A percentile compares a stretch with the other conserved stretches of the same genome.
phyloP scores from a whole-genome alignment of 2,797 vertebrate genomes.

The Tarsius wallacei region DNA sequence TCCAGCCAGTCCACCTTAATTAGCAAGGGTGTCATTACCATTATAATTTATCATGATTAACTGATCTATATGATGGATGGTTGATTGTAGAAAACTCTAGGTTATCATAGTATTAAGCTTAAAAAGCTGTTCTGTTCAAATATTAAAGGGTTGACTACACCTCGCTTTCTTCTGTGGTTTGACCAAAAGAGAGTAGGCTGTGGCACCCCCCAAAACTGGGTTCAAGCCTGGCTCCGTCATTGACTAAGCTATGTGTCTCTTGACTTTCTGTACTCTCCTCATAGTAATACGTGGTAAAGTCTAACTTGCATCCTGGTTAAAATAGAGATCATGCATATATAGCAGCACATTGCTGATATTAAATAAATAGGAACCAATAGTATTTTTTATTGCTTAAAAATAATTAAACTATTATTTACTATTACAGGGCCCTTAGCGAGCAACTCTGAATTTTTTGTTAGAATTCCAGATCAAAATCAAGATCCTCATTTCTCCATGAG shows the following conservation, averaged over 20 bases:
- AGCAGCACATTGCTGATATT: background rate
- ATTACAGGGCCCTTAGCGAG: background rate
- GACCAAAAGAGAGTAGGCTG: background rate
- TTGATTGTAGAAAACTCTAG: conserved; percentile 19
- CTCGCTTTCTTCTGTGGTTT: background rate
- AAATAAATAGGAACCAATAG: background rate
- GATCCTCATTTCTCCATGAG: background rate
- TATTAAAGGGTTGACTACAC: background rate
- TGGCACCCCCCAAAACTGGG: background rate
- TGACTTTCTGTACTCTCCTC: background rate
- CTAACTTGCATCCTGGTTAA: background rate
- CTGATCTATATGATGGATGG: background rate
- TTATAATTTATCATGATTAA: conserved; percentile 1
- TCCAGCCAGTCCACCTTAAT: background rate
- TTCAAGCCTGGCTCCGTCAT: conserved; percentile 33
- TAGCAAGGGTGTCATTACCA: conserved; percentile 21
- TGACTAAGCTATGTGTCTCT: conserved; percentile 20
- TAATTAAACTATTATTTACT: conserved; percentile 20
- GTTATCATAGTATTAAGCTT: conserved; percentile 25
- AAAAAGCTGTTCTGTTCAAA: background rate
- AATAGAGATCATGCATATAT: background rate
- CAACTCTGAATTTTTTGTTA: background rate
- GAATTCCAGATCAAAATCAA: conserved; percentile 47
- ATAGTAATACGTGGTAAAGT: background rate
- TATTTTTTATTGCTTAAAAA: conserved; percentile 32